phyloP scores from a whole-genome alignment of 2,797 vertebrate species.

The Hippocampus kuda region DNA sequence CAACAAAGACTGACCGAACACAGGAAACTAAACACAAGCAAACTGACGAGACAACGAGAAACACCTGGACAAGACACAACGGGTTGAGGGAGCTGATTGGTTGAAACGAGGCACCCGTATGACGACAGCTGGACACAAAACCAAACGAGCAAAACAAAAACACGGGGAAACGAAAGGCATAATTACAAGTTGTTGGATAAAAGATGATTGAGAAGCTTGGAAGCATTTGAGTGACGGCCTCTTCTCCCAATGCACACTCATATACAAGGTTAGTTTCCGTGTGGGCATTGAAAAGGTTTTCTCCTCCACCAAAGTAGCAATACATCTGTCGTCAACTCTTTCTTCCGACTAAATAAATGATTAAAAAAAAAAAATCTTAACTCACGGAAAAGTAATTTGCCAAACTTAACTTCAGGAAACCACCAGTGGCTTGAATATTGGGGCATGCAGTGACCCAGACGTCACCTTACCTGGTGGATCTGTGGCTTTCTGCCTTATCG shows the following conservation, averaged over 20 bases:
- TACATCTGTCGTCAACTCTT: background rate
- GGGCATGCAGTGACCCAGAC: constrained; percentile 28
- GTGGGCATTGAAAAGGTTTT: background rate
- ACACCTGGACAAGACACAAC: too few relatives aligned
- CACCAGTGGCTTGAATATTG: constrained; percentile 33
- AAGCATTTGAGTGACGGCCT: background rate
- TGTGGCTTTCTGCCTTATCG: constrained; percentile 56
- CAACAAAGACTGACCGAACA: too few relatives aligned
- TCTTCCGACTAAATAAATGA: constrained; percentile 10
- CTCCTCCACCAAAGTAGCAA: background rate
- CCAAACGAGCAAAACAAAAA: too few relatives aligned
- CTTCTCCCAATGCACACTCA: background rate
- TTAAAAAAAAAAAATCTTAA: background rate
- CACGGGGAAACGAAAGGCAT: too few relatives aligned
- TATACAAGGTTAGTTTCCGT: background rate
- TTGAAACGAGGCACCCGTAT: too few relatives aligned
- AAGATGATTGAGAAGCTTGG: background rate
- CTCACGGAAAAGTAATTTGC: constrained; percentile 11
- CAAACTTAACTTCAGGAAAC: constrained; percentile 12
- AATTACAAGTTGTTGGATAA: background rate
- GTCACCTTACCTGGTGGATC: constrained; percentile 39
- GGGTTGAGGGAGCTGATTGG: too few relatives aligned
- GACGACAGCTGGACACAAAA: too few relatives aligned
- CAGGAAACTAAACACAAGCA: too few relatives aligned
- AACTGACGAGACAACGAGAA: too few relatives aligned